phyloP scores from a whole-genome alignment of 2,888 invertebrate genomes.

The Lasioglossum calceatum region DNA sequence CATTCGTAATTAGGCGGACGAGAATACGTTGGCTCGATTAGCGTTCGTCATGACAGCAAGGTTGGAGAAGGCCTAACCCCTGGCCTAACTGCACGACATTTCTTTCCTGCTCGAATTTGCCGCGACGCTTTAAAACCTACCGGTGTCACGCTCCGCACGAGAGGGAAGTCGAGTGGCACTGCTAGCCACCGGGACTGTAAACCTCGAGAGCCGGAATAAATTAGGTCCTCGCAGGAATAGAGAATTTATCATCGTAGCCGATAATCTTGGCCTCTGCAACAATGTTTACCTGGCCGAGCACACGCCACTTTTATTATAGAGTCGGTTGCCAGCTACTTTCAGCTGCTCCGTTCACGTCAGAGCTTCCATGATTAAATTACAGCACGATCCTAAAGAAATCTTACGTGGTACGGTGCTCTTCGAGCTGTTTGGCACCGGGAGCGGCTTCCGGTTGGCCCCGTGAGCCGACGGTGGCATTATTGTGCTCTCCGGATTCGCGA shows the following conservation, averaged over 20 bases:
- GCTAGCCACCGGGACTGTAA: conserved; percentile 80
- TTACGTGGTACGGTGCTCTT: not conserved
- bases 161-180: conserved; percentile 80
- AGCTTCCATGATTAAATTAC: not conserved
- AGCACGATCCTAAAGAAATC: not conserved
- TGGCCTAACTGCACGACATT: conserved; percentile 71
- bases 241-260: conserved; percentile 70
- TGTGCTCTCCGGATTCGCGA: not conserved
- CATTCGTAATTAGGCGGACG: conserved; percentile 66
- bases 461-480: not conserved
- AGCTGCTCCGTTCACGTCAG: not conserved
- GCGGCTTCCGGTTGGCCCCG: not conserved
- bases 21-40: conserved; percentile 52
- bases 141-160: conserved; percentile 79
- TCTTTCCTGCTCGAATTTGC: conserved; percentile 76
- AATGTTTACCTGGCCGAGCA: not conserved
- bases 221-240: conserved; percentile 61
- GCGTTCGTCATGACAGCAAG: conserved; percentile 64
- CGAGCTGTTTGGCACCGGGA: not conserved
- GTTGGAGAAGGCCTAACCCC: not conserved
- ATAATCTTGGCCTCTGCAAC: conserved; percentile 51
- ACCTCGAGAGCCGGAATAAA: conserved; percentile 72
- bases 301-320: not conserved
- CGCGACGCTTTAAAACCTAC: conserved; percentile 76
- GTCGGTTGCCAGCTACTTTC: not conserved